Base-by-base conservation (phyloP, 1,140 invertebrate genomes). In the Calycopis cecrops region DNA sequence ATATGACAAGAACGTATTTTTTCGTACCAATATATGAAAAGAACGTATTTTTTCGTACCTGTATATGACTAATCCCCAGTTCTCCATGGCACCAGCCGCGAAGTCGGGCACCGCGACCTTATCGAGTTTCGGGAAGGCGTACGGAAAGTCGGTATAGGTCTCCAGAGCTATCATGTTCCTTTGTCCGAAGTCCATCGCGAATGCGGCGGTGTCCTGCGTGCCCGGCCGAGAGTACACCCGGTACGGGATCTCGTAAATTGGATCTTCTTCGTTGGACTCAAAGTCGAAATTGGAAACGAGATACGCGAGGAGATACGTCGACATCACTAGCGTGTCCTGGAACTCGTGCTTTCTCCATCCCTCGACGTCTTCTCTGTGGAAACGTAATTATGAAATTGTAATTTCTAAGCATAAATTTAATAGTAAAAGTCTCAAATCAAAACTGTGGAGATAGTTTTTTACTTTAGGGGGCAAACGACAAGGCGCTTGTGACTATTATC, bases 11-110 rank as follows among this genome's bases (percentile, higher is more conserved):
- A n/a, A n/a, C n/a, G n/a, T n/a, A n/a, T n/a, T n/a, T n/a, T n/a
- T n/a, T n/a, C n/a, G n/a, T n/a, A n/a, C n/a, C n/a, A n/a, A n/a
- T n/a, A n/a, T n/a, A n/a, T n/a, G n/a, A n/a, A n/a, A n/a, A n/a
- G n/a, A n/a, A n/a, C n/a, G n/a, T n/a, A n/a, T 28, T 28, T 6
- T 28, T 28, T 28, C 57, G 16, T 79, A 90, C 83, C 89, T 89
- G 67, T 92, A 95, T 0, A 92, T 93, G 51, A 95, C 90, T 4
- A 96, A 75, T n/a, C 94, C 94, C 94, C 94, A 96, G 84, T 95
- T 95, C 76, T 96, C 94, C 94, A 95, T 95, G 11, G 94, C 94
- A 1, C 92, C 92, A 21, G 92, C 91, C n/a, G 89, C 89, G 66
- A 95, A 95, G 73, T 95, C 92, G 4, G 94, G 94, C 7, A 96